These are phyloP conservation scores for Diceros bicornis DNA, from an alignment of 2,797 vertebrate species.

Conservation along the genomic window DNA sequence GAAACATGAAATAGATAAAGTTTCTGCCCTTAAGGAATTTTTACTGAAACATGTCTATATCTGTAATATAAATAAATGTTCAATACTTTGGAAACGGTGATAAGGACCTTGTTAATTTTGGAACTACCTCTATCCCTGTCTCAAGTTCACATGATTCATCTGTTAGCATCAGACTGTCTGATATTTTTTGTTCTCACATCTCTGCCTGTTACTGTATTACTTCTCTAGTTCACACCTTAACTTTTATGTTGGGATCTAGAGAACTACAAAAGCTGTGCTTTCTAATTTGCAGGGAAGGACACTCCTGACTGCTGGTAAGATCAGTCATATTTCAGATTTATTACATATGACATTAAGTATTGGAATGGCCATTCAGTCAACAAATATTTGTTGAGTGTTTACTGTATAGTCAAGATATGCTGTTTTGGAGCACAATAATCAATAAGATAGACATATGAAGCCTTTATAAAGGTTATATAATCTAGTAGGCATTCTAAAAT, in stretches of 20 bases:
- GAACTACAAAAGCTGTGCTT: background rate
- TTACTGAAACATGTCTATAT: background rate
- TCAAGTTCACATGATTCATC: background rate
- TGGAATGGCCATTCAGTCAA: background rate
- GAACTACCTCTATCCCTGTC: background rate
- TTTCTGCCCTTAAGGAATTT: constrained; percentile 6
- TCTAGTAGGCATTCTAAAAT: constrained; percentile 21
- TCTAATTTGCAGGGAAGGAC: constrained; percentile 5
- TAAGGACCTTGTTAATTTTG: background rate
- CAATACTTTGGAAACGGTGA: background rate
- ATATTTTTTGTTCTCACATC: background rate
- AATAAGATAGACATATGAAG: background rate
- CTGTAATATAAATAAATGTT: background rate
- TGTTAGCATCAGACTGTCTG: constrained; percentile 29
- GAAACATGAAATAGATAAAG: background rate
- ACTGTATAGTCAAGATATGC: background rate
- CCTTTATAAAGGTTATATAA: background rate
- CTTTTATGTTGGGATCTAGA: background rate
- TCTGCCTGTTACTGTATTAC: background rate
- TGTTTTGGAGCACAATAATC: background rate
- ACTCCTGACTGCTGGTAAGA: constrained; percentile 19
- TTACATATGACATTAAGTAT: background rate
- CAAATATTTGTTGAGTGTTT: background rate
- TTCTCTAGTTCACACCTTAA: constrained; percentile 20
- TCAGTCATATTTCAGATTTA: constrained; percentile 24